Percentiles rank a stretch among this genome's conserved stretches.
Evolutionary conservation across 2,113 vertebrate genomes (phyloP).

Genomic region (Cynocephalus volans): DNA sequence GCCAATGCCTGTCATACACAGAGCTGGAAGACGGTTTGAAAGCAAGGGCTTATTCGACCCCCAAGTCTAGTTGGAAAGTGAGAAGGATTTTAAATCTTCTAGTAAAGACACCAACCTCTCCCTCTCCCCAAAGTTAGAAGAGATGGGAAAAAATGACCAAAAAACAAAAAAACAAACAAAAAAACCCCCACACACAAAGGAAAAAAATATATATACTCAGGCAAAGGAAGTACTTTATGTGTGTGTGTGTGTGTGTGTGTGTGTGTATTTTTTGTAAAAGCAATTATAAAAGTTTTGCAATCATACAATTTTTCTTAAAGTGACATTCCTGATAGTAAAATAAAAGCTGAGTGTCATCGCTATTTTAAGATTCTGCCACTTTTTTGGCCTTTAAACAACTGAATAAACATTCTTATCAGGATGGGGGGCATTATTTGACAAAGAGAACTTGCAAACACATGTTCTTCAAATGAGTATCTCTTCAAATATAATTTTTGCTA

Average conservation of each 20-base stretch:
- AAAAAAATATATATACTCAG: not conserved
- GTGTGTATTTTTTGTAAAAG: slow-evolving; percentile 83
- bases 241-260: slow-evolving; percentile 72
- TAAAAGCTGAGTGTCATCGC: slow-evolving; percentile 52
- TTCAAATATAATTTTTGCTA: slow-evolving; percentile 81
- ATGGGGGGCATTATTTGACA: not conserved
- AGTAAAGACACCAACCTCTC: slow-evolving; percentile 74
- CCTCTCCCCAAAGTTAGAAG: slow-evolving; percentile 46
- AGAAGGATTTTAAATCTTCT: slow-evolving; percentile 88
- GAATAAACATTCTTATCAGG: slow-evolving; percentile 73
- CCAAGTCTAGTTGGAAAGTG: slow-evolving; percentile 88
- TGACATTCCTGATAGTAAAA: slow-evolving; percentile 62
- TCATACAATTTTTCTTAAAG: slow-evolving; percentile 53
- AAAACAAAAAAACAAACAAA: not conserved
- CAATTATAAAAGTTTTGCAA: slow-evolving; percentile 69
- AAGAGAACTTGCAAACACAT: slow-evolving; percentile 73
- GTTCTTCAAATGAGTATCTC: slow-evolving; percentile 81
- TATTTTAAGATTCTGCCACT: slow-evolving; percentile 57
- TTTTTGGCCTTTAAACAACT: slow-evolving; percentile 49
- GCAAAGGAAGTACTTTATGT: slow-evolving; percentile 61
- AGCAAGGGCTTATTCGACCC: slow-evolving; percentile 91
- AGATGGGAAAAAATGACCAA: not conserved
- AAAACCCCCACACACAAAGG: not conserved
- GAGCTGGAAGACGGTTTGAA: slow-evolving; percentile 91
- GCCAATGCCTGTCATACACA: slow-evolving; percentile 94